Evolutionary conservation across 1,140 invertebrate genomes (phyloP), one percentile per base, ranked within the genome.

Genomic region (Saccostrea echinata): DNA sequence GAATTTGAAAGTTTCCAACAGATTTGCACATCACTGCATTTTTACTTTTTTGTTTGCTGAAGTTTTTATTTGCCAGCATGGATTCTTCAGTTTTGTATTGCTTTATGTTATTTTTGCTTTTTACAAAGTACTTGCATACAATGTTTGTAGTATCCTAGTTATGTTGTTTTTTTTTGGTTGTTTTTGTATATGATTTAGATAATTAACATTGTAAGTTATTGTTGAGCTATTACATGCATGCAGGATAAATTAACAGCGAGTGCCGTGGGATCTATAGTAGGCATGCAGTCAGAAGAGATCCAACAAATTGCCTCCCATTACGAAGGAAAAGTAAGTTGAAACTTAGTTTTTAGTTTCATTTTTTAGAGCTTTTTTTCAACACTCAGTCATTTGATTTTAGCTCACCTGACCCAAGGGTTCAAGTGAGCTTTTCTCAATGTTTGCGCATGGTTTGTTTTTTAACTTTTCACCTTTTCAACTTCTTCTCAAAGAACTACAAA

Each of bases 221-320:
- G 55, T 61, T 61, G 24, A 51, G 6, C 43, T 84, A 16, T 88
- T 84, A 43, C 18, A 87, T 88, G 88, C 76, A 88, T 88, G 68
- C 85, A 95, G 94, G 93, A 93, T 81, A 95, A 94, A 90, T 84
- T 95, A 43, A 93, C 94, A 80, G 94, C 95, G n/a, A 94, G 93
- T 90, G 92, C 93, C 82, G 95, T 95, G 33, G 95, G 95, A 3
- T 93, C 94, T 21, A 94, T 95, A 61, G 94, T 95, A 80, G 93
- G 95, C 30, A 92, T 95, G 89, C 94, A 95, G 90, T 95, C 95
- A 18, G 92, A 90, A 16, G 94, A 95, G 82, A 95, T 95, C 84
- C 94, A 95, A 88, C 93, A 95, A 90, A 93, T 95, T 57, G 94
- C 94, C 1, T 94, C 93, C 30, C 94, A 95, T 88, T 95, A 94